Evolutionary conservation across 1,140 invertebrate species (phyloP), one percentile per base, ranked within the genome.

Genomic region (Chymomyza costata): DNA sequence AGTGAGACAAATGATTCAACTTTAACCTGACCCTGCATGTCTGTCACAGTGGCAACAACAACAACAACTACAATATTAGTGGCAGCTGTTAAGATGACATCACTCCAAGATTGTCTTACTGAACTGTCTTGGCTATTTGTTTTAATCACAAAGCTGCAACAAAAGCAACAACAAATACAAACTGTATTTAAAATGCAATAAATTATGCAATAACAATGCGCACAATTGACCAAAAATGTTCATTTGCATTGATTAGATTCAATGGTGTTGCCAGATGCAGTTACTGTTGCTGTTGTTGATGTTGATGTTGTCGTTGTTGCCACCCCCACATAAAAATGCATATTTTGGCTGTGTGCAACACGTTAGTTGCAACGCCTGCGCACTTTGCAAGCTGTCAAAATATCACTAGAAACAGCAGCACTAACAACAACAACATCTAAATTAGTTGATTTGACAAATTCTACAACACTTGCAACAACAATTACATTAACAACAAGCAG

Each of bases 11-110:
- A 82, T 83, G 81, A 81, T 83, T 83, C 81, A 83, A 83, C 81
- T 83, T 83, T 83, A 83, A 83, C 81, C 81, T 83, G 81, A 83
- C 81, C 81, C 81, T 81, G 81, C 64, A 80, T 76, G 81, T 67
- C 81, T 83, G 81, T 83, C 81, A 83, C 74, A 58, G 51, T 51
- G 40, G 50, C 67, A 65, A 40, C 45, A 59, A 37, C 54, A 40
- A 13, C 45, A n/a, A 40, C 50, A 39, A 37, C 43, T 46, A 37
- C 54, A 30, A 40, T 30, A 34, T 35, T 15, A 21, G 49, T 32
- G 30, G 7, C 51, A 45, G 61, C 61, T 53, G 58, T 34, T n/a
- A 49, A 39, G 44, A 71, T 78, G 71, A 78, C 71, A 78, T 78
- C 71, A 78, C 51, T 64, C 47, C 50, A 16, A 40, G 31, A 49